Percentiles rank a stretch among this genome's conserved stretches.
Conservation (phyloP, 2,113 vertebrate genomes). For the Cebus imitator region DNA sequence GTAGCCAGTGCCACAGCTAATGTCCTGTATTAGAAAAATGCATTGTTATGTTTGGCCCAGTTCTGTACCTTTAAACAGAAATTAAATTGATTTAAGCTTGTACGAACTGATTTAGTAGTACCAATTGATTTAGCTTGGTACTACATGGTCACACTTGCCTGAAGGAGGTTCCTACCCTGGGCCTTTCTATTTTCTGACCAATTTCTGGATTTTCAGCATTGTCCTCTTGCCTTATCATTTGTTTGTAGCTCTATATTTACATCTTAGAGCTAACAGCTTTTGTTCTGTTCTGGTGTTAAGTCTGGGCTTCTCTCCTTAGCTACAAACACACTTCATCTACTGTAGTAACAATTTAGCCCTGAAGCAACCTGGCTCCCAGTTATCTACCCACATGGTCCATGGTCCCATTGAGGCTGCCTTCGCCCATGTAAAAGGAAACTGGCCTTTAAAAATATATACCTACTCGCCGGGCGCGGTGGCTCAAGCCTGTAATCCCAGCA, state of each 20-base stretch:
- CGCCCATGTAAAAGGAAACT: not conserved
- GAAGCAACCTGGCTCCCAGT: not conserved
- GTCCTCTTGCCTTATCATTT: not conserved
- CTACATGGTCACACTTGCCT: not conserved
- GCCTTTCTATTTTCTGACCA: not conserved
- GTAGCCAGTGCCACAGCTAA: not conserved
- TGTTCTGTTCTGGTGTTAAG: not conserved
- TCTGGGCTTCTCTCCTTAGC: not conserved
- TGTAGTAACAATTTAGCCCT: not conserved
- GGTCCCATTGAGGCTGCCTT: not conserved
- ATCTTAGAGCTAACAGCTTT: not conserved
- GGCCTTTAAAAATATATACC: not conserved
- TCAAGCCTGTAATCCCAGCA: too few relatives aligned
- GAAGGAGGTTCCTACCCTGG: not conserved
- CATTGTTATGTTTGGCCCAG: constrained; percentile 42
- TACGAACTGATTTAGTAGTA: too few relatives aligned
- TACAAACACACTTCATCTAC: not conserved
- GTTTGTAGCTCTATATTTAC: not conserved
- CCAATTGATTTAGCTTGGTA: constrained; percentile 2
- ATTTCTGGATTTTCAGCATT: not conserved
- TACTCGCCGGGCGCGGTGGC: not conserved
- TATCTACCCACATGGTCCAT: not conserved
- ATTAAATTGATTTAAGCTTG: too few relatives aligned
- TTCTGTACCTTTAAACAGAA: constrained; percentile 54
- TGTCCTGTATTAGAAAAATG: constrained; percentile 36